Percentiles rank a stretch among this genome's conserved stretches.
phyloP scores from a whole-genome alignment of 2,113 vertebrate species.

The Macaca nemestrina region DNA sequence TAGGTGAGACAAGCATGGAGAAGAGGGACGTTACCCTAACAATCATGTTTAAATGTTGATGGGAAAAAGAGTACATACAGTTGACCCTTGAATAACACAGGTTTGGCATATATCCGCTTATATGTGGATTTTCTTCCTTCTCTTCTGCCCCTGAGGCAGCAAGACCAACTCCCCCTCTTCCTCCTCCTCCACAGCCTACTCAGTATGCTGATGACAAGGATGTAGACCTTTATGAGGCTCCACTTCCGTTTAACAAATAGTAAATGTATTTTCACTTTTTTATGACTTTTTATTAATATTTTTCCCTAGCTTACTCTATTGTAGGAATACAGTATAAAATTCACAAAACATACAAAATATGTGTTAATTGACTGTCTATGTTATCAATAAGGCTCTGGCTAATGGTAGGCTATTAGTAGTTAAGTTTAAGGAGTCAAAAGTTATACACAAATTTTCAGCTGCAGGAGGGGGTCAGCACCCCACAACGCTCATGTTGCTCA shows the following conservation, averaged over 20 bases:
- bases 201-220: neutral
- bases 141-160: neutral
- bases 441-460: neutral
- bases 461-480: neutral
- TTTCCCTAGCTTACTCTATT: neutral
- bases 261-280: neutral
- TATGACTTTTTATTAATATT: neutral
- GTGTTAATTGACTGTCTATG: neutral
- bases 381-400: neutral
- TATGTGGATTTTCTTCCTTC: neutral
- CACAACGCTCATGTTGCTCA: neutral
- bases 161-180: neutral
- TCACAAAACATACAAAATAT: neutral
- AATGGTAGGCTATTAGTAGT: neutral
- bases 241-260: neutral
- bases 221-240: neutral
- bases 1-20: neutral
- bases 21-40: neutral
- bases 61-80: neutral
- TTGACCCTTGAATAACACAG: neutral
- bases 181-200: neutral
- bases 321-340: neutral
- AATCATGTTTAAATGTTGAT: neutral
- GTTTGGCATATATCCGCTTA: neutral
- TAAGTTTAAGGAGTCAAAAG: neutral